Conservation (phyloP, 2,888 invertebrate genomes). For the Sminthurinus aureus region DNA sequence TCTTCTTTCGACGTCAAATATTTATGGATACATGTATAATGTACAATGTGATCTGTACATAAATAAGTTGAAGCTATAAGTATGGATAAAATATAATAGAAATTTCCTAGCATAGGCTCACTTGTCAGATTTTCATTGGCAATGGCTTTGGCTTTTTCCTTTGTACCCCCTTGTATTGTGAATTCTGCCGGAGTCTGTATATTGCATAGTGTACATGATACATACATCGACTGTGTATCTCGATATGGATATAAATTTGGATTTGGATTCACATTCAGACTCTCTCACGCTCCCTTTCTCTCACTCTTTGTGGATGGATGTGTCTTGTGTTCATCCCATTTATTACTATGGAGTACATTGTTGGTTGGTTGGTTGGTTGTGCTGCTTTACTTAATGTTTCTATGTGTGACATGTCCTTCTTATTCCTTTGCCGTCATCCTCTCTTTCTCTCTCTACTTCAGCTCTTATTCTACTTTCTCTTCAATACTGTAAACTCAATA, state of each 20-base stretch:
- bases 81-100: background rate
- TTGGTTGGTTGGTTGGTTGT: background rate
- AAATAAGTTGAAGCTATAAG: background rate
- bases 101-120: background rate
- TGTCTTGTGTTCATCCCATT: background rate
- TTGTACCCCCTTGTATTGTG: background rate
- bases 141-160: background rate
- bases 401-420: background rate
- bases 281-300: background rate
- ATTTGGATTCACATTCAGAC: background rate
- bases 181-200: background rate
- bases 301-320: too few relatives aligned
- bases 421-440: background rate
- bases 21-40: too few relatives aligned
- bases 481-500: too few relatives aligned
- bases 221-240: background rate
- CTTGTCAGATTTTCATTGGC: too few relatives aligned
- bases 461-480: background rate
- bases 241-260: too few relatives aligned
- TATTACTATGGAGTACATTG: background rate
- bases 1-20: too few relatives aligned
- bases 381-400: too few relatives aligned
- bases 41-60: too few relatives aligned
- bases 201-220: background rate
- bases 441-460: background rate